Percentiles rank a stretch among this genome's conserved stretches.
These are phyloP conservation scores for Mamestra configurata DNA, from an alignment of 1,140 invertebrate genomes.

Conservation along the genomic window DNA sequence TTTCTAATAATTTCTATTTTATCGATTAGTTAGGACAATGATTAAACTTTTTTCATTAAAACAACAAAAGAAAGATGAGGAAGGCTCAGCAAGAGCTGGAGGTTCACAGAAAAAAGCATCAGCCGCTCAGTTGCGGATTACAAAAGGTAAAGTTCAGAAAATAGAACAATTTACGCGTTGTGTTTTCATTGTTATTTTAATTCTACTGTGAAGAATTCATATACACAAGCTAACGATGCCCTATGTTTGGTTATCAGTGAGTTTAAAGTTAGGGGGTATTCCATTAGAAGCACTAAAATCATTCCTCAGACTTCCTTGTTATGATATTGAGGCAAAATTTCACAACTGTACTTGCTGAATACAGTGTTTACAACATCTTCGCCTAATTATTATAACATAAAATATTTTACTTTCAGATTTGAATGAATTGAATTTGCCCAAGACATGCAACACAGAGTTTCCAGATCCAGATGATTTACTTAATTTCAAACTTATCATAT, in stretches of 20 bases:
- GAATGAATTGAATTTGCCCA: conserved; percentile 98
- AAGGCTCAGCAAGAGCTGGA: conserved; percentile 92
- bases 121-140: conserved; percentile 98
- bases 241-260: background rate
- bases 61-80: conserved; percentile 99
- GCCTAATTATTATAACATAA: conserved; percentile 19
- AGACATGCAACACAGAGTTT: conserved; percentile 98
- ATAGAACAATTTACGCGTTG: conserved; percentile 44
- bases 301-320: background rate
- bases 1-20: conserved; percentile 79
- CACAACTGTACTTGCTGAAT: background rate
- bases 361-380: background rate
- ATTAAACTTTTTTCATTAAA: conserved; percentile 99
- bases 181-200: conserved; percentile 47
- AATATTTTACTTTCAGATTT: conserved; percentile 93
- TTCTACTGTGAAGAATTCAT: background rate
- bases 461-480: conserved; percentile 98
- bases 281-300: background rate
- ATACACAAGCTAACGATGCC: background rate
- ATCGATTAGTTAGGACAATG: conserved; percentile 90
- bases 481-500: conserved; percentile 98
- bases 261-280: background rate
- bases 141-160: conserved; percentile 93
- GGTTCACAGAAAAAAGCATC: conserved; percentile 96
- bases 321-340: background rate